These are phyloP conservation scores for Nothobranchius kuhntae DNA, from an alignment of 2,113 vertebrate genomes.

Conservation along the genomic window DNA sequence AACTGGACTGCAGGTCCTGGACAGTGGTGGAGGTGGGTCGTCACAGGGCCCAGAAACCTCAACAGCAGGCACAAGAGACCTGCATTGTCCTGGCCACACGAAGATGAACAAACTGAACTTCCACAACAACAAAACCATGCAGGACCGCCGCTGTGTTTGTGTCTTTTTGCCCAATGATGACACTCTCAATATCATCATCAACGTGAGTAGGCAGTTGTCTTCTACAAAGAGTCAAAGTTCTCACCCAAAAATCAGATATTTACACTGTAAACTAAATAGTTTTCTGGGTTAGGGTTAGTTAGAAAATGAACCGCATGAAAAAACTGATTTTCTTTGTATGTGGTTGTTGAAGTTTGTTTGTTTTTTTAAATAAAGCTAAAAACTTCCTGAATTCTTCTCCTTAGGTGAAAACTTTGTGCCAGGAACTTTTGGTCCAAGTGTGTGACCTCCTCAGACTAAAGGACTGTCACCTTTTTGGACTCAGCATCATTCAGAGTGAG, in stretches of 20 bases:
- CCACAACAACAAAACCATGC: slow-evolving; percentile 98
- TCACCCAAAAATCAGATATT: too few species aligned
- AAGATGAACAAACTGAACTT: slow-evolving; percentile 98
- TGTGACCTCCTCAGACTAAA: slow-evolving; percentile 95
- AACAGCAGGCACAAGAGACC: slow-evolving; percentile 64
- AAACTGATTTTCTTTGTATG: not conserved
- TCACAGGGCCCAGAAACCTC: slow-evolving; percentile 67
- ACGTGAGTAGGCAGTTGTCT: slow-evolving; percentile 78
- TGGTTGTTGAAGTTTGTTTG: not conserved
- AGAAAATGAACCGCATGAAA: not conserved
- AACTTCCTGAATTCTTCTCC: slow-evolving; percentile 2
- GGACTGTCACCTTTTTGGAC: slow-evolving; percentile 96
- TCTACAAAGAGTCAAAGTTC: not conserved
- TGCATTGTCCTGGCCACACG: slow-evolving; percentile 68
- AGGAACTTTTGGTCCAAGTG: slow-evolving; percentile 93
- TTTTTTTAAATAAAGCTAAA: not conserved
- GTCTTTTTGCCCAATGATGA: slow-evolving; percentile 97
- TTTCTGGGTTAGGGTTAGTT: too few species aligned
- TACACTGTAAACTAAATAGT: too few species aligned
- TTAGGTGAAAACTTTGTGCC: slow-evolving; percentile 95
- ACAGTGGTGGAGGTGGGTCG: slow-evolving; percentile 53
- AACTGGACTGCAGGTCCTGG: slow-evolving; percentile 6
- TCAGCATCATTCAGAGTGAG: slow-evolving; percentile 99
- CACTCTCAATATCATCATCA: slow-evolving; percentile 96
- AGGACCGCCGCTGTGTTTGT: slow-evolving; percentile 97